Percentiles rank a stretch among this genome's conserved stretches.
phyloP scores from a whole-genome alignment of 2,888 invertebrate genomes.

The Metalampra italica region DNA sequence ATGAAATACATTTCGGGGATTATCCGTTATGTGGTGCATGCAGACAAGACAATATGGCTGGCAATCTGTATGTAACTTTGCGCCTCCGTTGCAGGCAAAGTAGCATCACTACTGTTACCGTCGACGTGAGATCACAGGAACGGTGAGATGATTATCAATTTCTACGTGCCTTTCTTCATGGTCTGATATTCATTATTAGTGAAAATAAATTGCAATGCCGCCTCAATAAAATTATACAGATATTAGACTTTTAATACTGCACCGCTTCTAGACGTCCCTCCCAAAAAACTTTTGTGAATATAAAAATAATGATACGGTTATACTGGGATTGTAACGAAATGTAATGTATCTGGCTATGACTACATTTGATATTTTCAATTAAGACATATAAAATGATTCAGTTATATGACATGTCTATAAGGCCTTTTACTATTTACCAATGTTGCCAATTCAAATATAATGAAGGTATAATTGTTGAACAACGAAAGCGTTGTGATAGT shows the following conservation, averaged over 20 bases:
- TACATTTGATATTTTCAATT: neutral
- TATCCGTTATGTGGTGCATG: constrained; percentile 5
- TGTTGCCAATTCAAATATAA: constrained; percentile 11
- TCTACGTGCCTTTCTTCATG: neutral
- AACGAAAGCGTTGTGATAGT: constrained; percentile 34
- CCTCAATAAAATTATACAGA: too few species aligned
- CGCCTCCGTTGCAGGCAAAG: constrained; percentile 5
- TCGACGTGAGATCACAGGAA: neutral
- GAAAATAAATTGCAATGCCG: too few species aligned
- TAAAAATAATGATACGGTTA: too few species aligned
- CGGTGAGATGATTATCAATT: neutral
- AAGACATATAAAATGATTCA: neutral
- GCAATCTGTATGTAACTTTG: constrained; percentile 9
- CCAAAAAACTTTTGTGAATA: too few species aligned
- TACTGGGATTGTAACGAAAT: too few species aligned
- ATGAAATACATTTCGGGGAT: neutral
- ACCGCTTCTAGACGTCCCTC: too few species aligned
- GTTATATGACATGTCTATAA: neutral
- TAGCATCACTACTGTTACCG: constrained; percentile 4
- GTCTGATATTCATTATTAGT: neutral
- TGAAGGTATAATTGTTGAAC: constrained; percentile 24
- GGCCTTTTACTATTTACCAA: neutral
- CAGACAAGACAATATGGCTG: constrained; percentile 6
- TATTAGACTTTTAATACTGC: too few species aligned
- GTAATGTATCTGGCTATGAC: neutral